These are phyloP conservation scores for Ectropis crepuscularia DNA, from an alignment of 2,888 invertebrate species.

Conservation along the genomic window DNA sequence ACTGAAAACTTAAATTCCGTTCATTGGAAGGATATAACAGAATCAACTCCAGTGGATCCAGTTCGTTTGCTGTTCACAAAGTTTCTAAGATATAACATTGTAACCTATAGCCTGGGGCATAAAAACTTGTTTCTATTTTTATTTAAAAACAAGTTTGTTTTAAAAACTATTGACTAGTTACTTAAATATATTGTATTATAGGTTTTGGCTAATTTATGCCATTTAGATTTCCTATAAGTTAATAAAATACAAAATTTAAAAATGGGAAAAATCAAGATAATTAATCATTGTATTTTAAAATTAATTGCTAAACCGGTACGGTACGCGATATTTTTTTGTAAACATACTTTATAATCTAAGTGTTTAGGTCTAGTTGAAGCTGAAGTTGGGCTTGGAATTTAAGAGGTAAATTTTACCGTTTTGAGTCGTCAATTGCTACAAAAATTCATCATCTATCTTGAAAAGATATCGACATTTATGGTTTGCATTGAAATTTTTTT, in stretches of 20 bases:
- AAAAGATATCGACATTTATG: neutral
- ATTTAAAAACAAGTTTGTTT: conserved; percentile 14
- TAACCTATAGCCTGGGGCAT: conserved; percentile 24
- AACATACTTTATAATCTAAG: neutral
- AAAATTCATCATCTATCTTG: neutral
- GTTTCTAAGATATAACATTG: conserved; percentile 12
- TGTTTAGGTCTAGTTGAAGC: neutral
- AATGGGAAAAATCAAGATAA: too few species aligned
- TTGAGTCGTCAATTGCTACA: neutral
- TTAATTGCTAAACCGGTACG: too few species aligned
- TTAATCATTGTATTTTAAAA: too few species aligned
- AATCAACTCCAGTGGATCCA: too few species aligned
- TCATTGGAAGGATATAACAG: too few species aligned
- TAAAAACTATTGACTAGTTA: conserved; percentile 9
- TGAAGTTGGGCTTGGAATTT: neutral
- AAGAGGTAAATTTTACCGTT: neutral
- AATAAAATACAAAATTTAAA: neutral
- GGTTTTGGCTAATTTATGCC: conserved; percentile 17
- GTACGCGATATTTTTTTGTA: neutral
- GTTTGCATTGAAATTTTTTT: neutral
- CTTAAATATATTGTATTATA: conserved; percentile 13
- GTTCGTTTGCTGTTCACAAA: neutral
- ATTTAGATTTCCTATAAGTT: conserved; percentile 2
- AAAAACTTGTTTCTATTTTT: conserved; percentile 5
- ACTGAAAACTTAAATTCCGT: too few species aligned